These are phyloP conservation scores for Epinephelus malabaricus DNA, from an alignment of 2,797 vertebrate genomes.

Conservation along the genomic window DNA sequence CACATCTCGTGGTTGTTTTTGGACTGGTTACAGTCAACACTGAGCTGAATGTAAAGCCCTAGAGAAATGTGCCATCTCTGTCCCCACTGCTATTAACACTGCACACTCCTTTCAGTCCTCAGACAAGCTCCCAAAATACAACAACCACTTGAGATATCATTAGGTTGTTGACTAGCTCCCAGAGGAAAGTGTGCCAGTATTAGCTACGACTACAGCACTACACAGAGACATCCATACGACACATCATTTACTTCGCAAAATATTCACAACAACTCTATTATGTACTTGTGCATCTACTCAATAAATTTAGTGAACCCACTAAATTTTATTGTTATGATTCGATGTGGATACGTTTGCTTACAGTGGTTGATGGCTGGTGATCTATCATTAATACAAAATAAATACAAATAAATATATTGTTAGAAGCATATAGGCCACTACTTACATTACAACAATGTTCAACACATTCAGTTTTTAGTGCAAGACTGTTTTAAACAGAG, in stretches of 20 bases:
- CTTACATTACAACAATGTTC: background rate
- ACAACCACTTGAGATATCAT: constrained; percentile 68
- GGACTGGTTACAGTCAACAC: constrained; percentile 4
- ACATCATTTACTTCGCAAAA: background rate
- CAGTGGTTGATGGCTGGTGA: background rate
- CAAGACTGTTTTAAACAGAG: background rate
- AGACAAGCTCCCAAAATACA: constrained; percentile 60
- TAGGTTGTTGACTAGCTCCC: constrained; percentile 54
- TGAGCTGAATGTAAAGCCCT: constrained; percentile 21
- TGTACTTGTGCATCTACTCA: background rate
- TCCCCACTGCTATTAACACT: constrained; percentile 29
- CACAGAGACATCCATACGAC: background rate
- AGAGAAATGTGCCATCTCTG: constrained; percentile 36
- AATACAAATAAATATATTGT: background rate
- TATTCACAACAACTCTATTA: background rate
- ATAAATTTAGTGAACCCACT: background rate
- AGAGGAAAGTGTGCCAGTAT: constrained; percentile 25
- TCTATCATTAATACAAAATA: background rate
- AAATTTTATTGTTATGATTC: background rate
- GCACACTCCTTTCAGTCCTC: constrained; percentile 19
- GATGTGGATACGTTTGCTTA: background rate
- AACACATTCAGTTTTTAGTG: background rate
- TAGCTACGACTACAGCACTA: constrained; percentile 33
- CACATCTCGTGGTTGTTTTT: constrained; percentile 24
- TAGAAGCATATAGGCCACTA: background rate